Conservation (phyloP, 1,140 invertebrate genomes). For the Aphaenogaster ashmeadi region DNA sequence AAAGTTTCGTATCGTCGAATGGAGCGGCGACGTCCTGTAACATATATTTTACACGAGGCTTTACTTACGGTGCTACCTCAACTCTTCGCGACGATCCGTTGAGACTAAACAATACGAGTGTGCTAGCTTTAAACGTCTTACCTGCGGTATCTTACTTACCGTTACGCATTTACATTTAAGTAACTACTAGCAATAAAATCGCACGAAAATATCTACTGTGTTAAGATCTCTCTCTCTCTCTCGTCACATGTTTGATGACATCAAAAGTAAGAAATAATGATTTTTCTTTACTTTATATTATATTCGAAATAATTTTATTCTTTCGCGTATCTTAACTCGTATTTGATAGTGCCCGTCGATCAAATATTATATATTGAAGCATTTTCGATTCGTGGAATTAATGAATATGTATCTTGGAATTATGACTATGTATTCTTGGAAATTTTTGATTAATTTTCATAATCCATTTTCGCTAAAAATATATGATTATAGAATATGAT, state of each 20-base stretch:
- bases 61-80: slow-evolving; percentile 17
- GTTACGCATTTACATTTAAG: not conserved
- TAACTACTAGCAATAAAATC: not conserved
- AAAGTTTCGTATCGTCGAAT: not conserved
- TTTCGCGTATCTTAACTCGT: not conserved
- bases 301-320: not conserved
- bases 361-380: not conserved
- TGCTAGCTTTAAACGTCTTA: slow-evolving; percentile 23
- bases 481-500: not conserved
- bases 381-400: not conserved
- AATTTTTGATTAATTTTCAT: not conserved
- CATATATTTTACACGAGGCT: slow-evolving; percentile 7
- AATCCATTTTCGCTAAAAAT: not conserved
- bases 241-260: not conserved
- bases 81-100: not conserved
- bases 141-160: slow-evolving; percentile 55
- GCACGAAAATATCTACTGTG: not conserved
- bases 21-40: slow-evolving; percentile 18
- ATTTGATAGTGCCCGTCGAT: not conserved
- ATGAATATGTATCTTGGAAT: not conserved
- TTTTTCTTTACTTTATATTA: not conserved
- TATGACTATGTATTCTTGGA: not conserved
- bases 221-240: not conserved
- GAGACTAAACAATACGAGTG: not conserved
- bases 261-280: not conserved